These are phyloP conservation scores for Microctonus brassicae DNA, from an alignment of 2,888 invertebrate genomes.

Conservation along the genomic window DNA sequence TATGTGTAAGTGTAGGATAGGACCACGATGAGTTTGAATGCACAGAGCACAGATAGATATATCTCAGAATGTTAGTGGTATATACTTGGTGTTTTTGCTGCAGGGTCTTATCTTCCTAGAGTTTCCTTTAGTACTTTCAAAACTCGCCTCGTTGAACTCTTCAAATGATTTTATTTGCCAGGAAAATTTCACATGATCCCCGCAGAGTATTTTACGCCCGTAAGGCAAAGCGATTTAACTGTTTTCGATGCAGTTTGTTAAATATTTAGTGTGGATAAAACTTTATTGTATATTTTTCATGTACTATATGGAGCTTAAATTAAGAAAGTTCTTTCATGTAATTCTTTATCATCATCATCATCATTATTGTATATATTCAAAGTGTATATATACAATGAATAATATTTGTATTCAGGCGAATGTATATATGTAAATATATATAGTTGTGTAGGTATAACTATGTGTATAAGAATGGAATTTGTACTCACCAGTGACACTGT, in stretches of 20 bases:
- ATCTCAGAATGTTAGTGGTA: slow-evolving; percentile 28
- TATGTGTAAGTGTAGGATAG: not conserved
- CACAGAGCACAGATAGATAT: slow-evolving; percentile 20
- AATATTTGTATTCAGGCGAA: too few relatives aligned
- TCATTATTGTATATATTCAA: too few relatives aligned
- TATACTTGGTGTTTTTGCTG: slow-evolving; percentile 30
- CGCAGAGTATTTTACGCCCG: slow-evolving; percentile 7
- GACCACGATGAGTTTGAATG: slow-evolving; percentile 27
- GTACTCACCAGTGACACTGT: slow-evolving; percentile 17
- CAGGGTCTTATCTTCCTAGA: slow-evolving; percentile 31
- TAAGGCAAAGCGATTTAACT: slow-evolving; percentile 3
- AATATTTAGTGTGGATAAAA: not conserved
- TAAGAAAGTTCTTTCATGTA: not conserved
- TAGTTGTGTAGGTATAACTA: not conserved
- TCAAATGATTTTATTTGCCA: slow-evolving; percentile 25
- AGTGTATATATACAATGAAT: too few relatives aligned
- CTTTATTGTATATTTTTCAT: not conserved
- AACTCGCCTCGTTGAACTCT: slow-evolving; percentile 21
- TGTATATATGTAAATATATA: too few relatives aligned
- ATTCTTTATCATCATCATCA: too few relatives aligned
- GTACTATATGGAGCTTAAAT: not conserved
- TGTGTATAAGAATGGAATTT: slow-evolving; percentile 11
- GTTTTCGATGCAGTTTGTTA: slow-evolving; percentile 12
- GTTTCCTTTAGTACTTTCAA: slow-evolving; percentile 25
- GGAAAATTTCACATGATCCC: not conserved